Percentiles rank a stretch among this genome's conserved stretches.
phyloP scores from a whole-genome alignment of 2,888 invertebrate species.

The Cenopis cana region DNA sequence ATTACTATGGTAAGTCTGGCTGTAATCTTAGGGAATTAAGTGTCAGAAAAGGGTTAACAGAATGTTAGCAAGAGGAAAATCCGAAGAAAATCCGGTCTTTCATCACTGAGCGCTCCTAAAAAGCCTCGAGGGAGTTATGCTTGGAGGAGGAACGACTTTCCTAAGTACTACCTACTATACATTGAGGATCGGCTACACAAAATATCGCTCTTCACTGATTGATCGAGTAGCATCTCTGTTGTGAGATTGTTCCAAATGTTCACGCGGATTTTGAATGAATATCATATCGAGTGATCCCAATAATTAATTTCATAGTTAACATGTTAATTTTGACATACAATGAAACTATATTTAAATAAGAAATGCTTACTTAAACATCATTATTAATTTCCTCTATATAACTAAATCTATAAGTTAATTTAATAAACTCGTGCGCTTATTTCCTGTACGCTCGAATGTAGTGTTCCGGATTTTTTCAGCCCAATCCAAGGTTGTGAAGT shows the following conservation, averaged over 20 bases:
- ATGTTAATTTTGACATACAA: neutral
- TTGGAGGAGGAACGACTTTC: neutral
- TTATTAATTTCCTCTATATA: neutral
- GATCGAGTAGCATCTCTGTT: neutral
- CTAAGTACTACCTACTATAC: too few relatives aligned
- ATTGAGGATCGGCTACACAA: neutral
- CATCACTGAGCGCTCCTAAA: neutral
- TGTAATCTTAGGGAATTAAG: slow-evolving; percentile 58
- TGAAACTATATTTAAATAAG: neutral
- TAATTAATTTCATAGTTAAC: too few relatives aligned
- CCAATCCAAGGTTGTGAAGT: neutral
- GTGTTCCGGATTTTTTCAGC: slow-evolving; percentile 12
- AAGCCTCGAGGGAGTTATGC: slow-evolving; percentile 1
- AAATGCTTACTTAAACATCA: neutral
- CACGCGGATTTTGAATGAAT: neutral
- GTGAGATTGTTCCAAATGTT: neutral
- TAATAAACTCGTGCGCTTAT: neutral
- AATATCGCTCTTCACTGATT: neutral
- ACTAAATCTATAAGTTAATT: neutral
- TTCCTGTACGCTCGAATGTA: neutral
- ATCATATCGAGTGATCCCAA: neutral
- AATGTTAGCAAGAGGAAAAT: slow-evolving; percentile 21
- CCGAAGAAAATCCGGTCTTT: slow-evolving; percentile 10
- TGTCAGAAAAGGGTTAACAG: slow-evolving; percentile 32
- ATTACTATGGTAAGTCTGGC: slow-evolving; percentile 45